Evolutionary conservation across 2,113 vertebrate genomes (phyloP).

Genomic region (Chaetops frenatus): DNA sequence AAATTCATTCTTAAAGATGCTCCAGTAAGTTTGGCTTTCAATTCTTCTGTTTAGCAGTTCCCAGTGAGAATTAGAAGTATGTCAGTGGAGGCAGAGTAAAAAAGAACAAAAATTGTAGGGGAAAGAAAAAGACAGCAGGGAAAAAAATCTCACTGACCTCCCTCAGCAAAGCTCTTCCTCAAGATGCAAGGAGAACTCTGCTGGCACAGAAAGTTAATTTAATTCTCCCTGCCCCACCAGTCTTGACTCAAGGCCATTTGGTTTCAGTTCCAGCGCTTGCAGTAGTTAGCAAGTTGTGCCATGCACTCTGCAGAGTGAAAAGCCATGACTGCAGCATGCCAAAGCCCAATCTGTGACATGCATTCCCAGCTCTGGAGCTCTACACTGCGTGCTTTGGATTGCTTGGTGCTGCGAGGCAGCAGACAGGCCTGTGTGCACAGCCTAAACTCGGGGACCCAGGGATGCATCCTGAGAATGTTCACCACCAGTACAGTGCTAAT

Average conservation of each 20-base stretch:
- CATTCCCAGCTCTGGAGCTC: not conserved
- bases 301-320: not conserved
- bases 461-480: not conserved
- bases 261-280: conserved; percentile 7
- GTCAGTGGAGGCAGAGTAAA: not conserved
- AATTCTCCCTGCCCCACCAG: conserved; percentile 10
- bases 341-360: not conserved
- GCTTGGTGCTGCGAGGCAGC: not conserved
- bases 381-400: not conserved
- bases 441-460: not conserved
- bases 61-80: not conserved
- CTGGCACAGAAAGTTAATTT: not conserved
- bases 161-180: not conserved
- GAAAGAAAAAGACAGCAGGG: not conserved
- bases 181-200: not conserved
- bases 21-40: not conserved
- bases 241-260: conserved; percentile 8
- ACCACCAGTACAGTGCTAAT: not conserved
- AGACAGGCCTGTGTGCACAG: not conserved
- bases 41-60: not conserved
- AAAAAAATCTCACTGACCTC: not conserved
- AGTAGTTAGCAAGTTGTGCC: not conserved
- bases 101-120: not conserved
- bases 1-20: not conserved
- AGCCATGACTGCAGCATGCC: not conserved